Evolutionary conservation across 2,113 vertebrate genomes (phyloP).

Genomic region (Burhinus bistriatus): DNA sequence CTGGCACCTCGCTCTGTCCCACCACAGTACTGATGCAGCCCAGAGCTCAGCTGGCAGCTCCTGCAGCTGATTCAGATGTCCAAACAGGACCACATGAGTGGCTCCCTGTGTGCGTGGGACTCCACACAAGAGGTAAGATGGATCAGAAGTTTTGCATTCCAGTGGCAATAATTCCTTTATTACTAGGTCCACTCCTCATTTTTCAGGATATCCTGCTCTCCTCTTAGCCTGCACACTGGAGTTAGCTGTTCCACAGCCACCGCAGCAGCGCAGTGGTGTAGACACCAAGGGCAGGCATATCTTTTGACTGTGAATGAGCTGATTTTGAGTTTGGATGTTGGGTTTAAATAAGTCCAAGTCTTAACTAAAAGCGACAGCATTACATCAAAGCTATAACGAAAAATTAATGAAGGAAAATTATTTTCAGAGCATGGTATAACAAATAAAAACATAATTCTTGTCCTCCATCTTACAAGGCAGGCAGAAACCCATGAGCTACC

Average conservation of each 20-base stretch:
- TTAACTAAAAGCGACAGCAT: background rate
- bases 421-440: background rate
- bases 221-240: background rate
- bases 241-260: background rate
- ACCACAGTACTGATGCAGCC: fast-evolving
- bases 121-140: background rate
- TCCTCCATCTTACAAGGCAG: background rate
- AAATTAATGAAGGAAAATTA: background rate
- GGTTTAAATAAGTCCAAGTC: background rate
- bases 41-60: background rate
- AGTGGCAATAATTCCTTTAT: background rate
- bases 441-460: background rate
- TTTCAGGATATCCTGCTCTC: background rate
- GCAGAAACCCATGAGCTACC: background rate
- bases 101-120: background rate
- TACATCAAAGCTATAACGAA: background rate
- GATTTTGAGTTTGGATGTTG: background rate
- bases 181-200: background rate
- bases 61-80: background rate
- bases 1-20: too few species aligned
- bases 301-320: background rate
- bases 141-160: background rate
- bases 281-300: background rate
- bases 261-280: background rate
- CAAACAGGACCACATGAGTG: fast-evolving